phyloP scores from a whole-genome alignment of 1,140 invertebrate species.

The Pogonus chalceus region DNA sequence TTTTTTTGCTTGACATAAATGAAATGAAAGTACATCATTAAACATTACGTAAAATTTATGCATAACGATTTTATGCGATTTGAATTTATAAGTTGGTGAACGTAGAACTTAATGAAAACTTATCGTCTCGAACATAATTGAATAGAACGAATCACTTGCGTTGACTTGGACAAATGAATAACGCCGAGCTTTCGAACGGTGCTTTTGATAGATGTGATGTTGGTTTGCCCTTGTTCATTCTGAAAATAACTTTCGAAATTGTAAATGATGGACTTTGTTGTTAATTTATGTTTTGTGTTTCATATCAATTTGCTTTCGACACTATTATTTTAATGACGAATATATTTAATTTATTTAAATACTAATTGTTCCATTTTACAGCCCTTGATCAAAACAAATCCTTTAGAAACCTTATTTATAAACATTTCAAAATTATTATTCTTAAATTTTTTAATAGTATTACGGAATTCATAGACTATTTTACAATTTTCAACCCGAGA shows the following conservation, averaged over 20 bases:
- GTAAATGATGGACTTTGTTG: neutral
- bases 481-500: no score
- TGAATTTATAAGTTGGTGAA: no score
- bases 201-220: neutral
- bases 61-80: no score
- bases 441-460: neutral
- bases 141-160: neutral
- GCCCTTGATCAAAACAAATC: neutral
- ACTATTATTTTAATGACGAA: neutral
- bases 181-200: neutral
- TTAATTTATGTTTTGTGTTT: neutral
- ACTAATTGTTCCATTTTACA: neutral
- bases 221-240: neutral
- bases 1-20: no score
- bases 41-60: no score
- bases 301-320: no score
- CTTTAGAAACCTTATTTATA: neutral
- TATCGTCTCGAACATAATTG: neutral
- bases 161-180: neutral
- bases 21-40: no score
- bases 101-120: slow-evolving; percentile 5
- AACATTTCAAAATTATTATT: neutral
- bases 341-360: neutral
- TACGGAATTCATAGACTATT: no score
- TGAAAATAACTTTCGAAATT: neutral